phyloP scores from a whole-genome alignment of 2,113 vertebrate genomes.

The Plotosus lineatus region DNA sequence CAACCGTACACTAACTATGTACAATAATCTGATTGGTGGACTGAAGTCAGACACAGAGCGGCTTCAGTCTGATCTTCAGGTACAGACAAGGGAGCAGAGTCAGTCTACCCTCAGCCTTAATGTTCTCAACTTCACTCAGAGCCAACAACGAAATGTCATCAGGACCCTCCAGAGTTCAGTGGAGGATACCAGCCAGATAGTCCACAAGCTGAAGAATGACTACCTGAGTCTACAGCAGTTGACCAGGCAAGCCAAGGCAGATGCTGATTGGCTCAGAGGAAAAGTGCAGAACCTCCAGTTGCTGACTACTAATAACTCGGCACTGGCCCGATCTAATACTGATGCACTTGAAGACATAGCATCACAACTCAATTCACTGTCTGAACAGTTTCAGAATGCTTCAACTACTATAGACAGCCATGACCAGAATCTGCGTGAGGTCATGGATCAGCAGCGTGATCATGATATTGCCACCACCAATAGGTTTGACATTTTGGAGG shows the following conservation, averaged over 20 bases:
- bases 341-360: conserved; percentile 90
- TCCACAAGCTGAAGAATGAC: conserved; percentile 91
- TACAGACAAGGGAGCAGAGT: conserved; percentile 81
- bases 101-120: conserved; percentile 80
- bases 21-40: conserved; percentile 81
- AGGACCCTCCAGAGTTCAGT: conserved; percentile 84
- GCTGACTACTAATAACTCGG: conserved; percentile 88
- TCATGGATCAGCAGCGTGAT: conserved; percentile 88
- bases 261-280: conserved; percentile 90
- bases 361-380: conserved; percentile 82
- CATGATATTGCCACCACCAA: conserved; percentile 84
- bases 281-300: conserved; percentile 89
- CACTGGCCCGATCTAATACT: conserved; percentile 83
- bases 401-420: conserved; percentile 81
- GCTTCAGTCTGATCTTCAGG: conserved; percentile 87
- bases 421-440: conserved; percentile 85
- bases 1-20: conserved; percentile 86
- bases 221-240: conserved; percentile 91
- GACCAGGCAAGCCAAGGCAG: conserved; percentile 82
- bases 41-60: conserved; percentile 85
- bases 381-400: conserved; percentile 87
- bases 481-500: conserved; percentile 84
- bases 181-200: conserved; percentile 85
- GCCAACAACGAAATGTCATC: conserved; percentile 86
- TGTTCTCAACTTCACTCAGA: conserved; percentile 88